Evolutionary conservation across 2,113 vertebrate genomes (phyloP), one percentile per base, ranked within the genome.

Genomic region (Aviceda subcristata): DNA sequence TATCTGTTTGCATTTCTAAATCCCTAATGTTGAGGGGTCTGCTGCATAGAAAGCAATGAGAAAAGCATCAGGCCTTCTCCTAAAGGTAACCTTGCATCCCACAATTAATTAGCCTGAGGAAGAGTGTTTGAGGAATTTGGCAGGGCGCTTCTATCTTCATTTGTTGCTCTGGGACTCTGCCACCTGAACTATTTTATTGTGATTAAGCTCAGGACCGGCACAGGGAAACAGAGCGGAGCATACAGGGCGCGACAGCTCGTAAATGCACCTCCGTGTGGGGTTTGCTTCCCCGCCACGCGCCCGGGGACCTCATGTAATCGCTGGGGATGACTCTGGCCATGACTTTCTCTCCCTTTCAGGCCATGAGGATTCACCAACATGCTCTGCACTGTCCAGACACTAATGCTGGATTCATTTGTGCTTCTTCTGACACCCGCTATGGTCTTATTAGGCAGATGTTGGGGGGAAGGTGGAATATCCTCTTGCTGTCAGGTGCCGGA

Each of bases 201-300:
- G 48, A 12, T 39, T 53, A 48, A 48, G 18, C 45, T 90, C 26
- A 38, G 68, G 68, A 43, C 12, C 78, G 72, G 15, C 26, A 15
- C 60, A 43, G 18, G 34, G 51, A 11, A 29, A 20, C 4, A 24
- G 43, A 79, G 56, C 20, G 59, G 60, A 66, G 43, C 22, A 7
- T 7, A 5, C 4, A 38, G 16, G 84, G 26, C 1, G 2, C 9
- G 41, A 6, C 0, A 9, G 8, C 43, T 78, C 2, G 1, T 80
- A 67, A 50, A 27, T 20, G 15, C 30, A 34, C 4, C 29, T 63
- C 29, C 46, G 2, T 4, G 7, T 9, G 23, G 23, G 30, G 12
- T 26, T 76, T 57, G 20, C 19, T 10, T 63, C 24, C n/a, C 5
- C 0, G 0, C 9, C 3, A 2, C 1, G 8, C 76, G 41, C 32